Base-by-base conservation (phyloP, 2,888 invertebrate species). In the Tenthredo livida region DNA sequence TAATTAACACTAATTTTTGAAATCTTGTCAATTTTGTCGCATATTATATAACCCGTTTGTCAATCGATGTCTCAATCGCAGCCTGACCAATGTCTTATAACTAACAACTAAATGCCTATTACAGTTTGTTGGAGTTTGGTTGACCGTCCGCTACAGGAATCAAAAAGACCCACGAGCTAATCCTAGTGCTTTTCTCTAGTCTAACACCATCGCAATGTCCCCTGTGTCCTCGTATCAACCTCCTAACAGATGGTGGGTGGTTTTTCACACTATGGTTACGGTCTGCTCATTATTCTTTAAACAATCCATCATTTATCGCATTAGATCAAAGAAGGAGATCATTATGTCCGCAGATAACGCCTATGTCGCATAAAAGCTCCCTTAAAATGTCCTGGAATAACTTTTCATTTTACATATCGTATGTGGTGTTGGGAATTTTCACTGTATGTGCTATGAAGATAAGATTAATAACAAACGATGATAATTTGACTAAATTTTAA, bases 121-220 rank as follows among this genome's bases (percentile, higher is more conserved):
- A 89, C 97, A 99, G 98, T 98, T 99, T 95, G 96, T 98, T 94
- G 99, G 99, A 94, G 98, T 98, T 88, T 97, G 97, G 97, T 95
- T 99, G 96, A 98, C 99, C 91, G 97, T 98, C 94, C 97, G 98
- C 92, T 99, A 98, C 96, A 97, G 99, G 95, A 99, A 99, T 95
- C 98, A 98, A 95, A 98, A 98, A 97, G 98, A 99, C 95, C 99
- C 98, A 91, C 96, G 98, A 91, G 98, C 98, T 95, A 98, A 98
- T 95, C 98, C 98, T 93, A 98, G 98, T 95, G 98, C 98, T 95
- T 99, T 98, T 95, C 97, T 99, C 94, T 98, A 98, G 97, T 96
- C 95, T 94, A 93, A 92, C 90, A 92, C 89, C 91, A 92, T 92
- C 91, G 90, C 90, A 90, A 93, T 93, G 92, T 92, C 91, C 90